Base-by-base conservation (phyloP, 1,140 invertebrate species). In the Patella vulgata region DNA sequence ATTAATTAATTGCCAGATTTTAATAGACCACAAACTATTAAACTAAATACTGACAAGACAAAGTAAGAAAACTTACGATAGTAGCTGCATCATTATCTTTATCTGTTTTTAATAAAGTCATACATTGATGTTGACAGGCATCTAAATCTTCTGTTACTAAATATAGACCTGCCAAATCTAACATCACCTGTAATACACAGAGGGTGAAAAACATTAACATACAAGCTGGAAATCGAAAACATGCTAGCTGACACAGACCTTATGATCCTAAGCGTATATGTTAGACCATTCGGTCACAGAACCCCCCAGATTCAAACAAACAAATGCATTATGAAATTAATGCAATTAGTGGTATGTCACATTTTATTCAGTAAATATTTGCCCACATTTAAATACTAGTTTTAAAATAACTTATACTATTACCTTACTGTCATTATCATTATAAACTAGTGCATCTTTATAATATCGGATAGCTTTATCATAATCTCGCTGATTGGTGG, bases 21-120 rank as follows among this genome's bases (percentile, higher is more conserved):
- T n/a, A n/a, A n/a, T n/a, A n/a, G n/a, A n/a, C n/a, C n/a, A n/a
- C n/a, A n/a, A n/a, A n/a, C n/a, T n/a, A n/a, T n/a, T n/a, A n/a
- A n/a, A n/a, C n/a, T n/a, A n/a, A n/a, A n/a, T n/a, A n/a, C n/a
- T n/a, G n/a, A n/a, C n/a, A n/a, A n/a, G n/a, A n/a, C n/a, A n/a
- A n/a, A n/a, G n/a, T n/a, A n/a, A n/a, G n/a, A n/a, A 25, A 28
- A 73, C 77, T 75, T 71, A 88, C 86, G 72, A 98, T 90, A 3
- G 92, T 93, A 2, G 95, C 94, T 30, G 90, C 89, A 82, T 97
- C 93, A 82, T 97, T 96, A 67, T 95, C 92, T 23, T 90, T 90
- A 77, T 97, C 94, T 5, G 91, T 88, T 66, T 90, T 90, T 17
- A 98, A 83, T 19, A 98, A 85, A 6, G 90, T 88, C 40, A 90